These are phyloP conservation scores for Remorina albescens DNA, from an alignment of 2,797 vertebrate species.

Conservation along the genomic window DNA sequence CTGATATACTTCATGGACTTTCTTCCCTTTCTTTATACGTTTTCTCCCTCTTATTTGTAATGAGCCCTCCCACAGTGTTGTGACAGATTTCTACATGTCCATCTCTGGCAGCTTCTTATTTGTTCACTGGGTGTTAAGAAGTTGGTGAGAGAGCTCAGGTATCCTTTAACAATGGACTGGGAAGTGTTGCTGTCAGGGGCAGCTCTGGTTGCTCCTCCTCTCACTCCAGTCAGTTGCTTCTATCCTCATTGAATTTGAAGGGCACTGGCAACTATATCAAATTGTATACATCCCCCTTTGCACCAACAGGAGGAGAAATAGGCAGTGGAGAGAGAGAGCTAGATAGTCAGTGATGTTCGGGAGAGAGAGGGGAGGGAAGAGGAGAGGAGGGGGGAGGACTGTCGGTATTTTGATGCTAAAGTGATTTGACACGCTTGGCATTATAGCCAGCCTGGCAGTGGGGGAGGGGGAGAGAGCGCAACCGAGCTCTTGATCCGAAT, in stretches of 20 bases:
- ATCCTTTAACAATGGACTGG: conserved; percentile 48
- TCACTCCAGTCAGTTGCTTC: conserved; percentile 57
- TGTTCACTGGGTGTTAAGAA: conserved; percentile 57
- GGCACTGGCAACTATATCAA: conserved; percentile 52
- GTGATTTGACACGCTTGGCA: conserved; percentile 86
- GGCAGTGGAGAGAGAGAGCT: not conserved
- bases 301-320: conserved; percentile 34
- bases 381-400: conserved; percentile 30
- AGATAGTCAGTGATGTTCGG: conserved; percentile 37
- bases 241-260: conserved; percentile 62
- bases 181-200: conserved; percentile 32
- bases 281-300: conserved; percentile 14
- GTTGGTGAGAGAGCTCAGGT: conserved; percentile 60
- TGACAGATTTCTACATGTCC: not conserved
- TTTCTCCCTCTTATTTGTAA: not conserved
- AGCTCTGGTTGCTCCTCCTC: conserved; percentile 27
- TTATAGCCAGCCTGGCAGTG: conserved; percentile 63
- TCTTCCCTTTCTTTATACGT: not conserved
- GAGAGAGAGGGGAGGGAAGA: conserved; percentile 20
- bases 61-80: not conserved
- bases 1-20: not conserved
- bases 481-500: conserved; percentile 83
- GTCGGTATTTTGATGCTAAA: conserved; percentile 83
- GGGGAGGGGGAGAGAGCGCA: conserved; percentile 65
- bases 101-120: conserved; percentile 40